Evolutionary conservation across 2,888 invertebrate species (phyloP), one percentile per base, ranked within the genome.

Genomic region (Formica aserva): DNA sequence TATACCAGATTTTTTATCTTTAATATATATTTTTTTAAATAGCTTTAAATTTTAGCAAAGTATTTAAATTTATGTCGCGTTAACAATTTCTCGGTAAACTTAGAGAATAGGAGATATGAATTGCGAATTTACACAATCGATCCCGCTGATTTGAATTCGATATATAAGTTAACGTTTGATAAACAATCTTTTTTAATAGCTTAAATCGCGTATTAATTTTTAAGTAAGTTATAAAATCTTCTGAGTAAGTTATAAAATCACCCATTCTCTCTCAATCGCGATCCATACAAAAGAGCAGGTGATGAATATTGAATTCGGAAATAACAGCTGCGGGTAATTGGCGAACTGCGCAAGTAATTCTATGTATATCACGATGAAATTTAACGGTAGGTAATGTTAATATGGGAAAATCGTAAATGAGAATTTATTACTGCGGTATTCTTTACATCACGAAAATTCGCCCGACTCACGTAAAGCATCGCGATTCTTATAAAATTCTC

Each of bases 191-290:
- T 13, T n/a, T 38, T 38, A 26, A 67, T 66, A 55, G 55, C n/a
- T 55, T 6, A 26, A 76, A 26, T 65, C 26, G 35, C 11, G 41
- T 45, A 35, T 26, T 41, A 26, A 26, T 9, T n/a, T 8, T 29
- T 26, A 18, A 38, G n/a, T 29, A 67, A 77, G n/a, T 55, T 38
- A 66, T 77, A 66, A 66, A 66, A 41, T 66, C 29, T n/a, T 18
- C 26, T 18, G 18, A 55, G 26, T 41, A 55, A 77, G 38, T 55
- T 26, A 67, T 77, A 77, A 77, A 77, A 41, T 66, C 38, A 77
- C 66, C 66, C 52, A 52, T 55, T 52, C 22, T 26, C 2, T 45
- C 26, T 26, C 26, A 26, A 26, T 26, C 41, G 32, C 26, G 9
- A 26, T 66, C 29, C 15, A 66, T 77, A 18, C 18, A n/a, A 18